Conservation (phyloP, 23 tunicate genomes). For the Halocynthia roretzi region DNA sequence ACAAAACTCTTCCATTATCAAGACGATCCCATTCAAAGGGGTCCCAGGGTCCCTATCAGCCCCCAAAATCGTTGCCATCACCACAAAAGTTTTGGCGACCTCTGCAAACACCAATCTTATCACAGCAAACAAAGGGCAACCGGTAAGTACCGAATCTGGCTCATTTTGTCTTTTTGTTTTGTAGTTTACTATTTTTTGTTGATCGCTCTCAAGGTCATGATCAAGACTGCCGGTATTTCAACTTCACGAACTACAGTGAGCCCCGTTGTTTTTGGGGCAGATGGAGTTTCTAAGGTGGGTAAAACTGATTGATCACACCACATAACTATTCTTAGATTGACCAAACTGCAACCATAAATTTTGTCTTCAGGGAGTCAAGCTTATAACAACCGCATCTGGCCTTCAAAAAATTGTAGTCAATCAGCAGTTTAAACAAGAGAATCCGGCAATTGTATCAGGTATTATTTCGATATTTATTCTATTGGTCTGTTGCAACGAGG, state of each 20-base stretch:
- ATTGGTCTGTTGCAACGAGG: no score
- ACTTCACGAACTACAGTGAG: neutral
- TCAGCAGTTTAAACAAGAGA: constrained; percentile 18
- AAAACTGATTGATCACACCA: neutral
- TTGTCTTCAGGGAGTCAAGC: constrained; percentile 49
- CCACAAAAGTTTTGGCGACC: constrained; percentile 53
- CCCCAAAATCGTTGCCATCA: constrained; percentile 58
- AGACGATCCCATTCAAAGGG: constrained; percentile 59
- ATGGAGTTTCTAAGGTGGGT: constrained; percentile 14
- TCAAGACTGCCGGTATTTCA: constrained; percentile 11
- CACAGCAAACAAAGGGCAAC: constrained; percentile 34
- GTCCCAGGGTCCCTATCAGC: constrained; percentile 26
- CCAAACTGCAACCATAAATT: no score
- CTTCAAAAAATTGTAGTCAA: constrained; percentile 62
- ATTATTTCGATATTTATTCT: neutral
- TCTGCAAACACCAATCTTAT: constrained; percentile 45
- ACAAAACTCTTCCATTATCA: constrained; percentile 32
- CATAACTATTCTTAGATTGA: neutral
- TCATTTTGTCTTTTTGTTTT: neutral
- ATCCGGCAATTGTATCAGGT: constrained; percentile 9
- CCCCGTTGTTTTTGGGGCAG: constrained; percentile 23
- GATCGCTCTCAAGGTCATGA: constrained; percentile 3
- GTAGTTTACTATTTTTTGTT: neutral
- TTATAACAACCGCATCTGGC: constrained; percentile 43
- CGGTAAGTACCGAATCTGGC: constrained; percentile 20